Conservation (phyloP, 2,797 vertebrate genomes). For the Enoplosus armatus region DNA sequence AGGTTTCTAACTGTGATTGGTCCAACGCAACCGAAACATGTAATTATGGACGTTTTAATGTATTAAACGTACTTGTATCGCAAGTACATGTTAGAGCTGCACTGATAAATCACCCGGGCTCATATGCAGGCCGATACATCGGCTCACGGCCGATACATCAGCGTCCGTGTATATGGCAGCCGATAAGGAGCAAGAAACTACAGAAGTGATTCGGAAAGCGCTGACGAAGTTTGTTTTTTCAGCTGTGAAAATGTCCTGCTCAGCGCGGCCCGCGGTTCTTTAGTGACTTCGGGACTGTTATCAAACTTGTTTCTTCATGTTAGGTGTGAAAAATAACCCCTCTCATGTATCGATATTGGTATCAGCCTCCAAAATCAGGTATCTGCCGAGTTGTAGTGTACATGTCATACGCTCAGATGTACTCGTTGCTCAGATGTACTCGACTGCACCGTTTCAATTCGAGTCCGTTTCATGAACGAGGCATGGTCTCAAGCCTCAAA, state of each 20-base stretch:
- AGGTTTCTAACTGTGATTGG: neutral
- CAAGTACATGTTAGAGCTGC: no score
- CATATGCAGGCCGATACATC: neutral
- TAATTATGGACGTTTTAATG: neutral
- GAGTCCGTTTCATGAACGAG: no score
- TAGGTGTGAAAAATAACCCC: neutral
- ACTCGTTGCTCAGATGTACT: no score
- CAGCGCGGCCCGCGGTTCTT: neutral
- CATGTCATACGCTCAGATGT: constrained; percentile 17
- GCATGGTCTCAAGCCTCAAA: no score
- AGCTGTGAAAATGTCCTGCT: neutral
- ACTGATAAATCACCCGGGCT: neutral
- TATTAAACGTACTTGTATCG: neutral
- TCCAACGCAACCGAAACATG: neutral
- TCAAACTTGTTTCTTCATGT: neutral
- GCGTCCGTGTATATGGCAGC: neutral
- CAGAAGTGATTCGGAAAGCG: neutral
- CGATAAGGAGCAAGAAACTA: neutral
- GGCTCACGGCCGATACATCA: neutral
- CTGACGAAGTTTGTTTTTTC: neutral
- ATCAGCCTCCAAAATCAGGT: neutral
- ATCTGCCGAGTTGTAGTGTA: neutral
- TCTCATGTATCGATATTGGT: neutral
- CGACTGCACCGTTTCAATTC: no score
- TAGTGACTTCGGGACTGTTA: neutral